Evolutionary conservation across 2,888 invertebrate species (phyloP).

Genomic region (Cephus pulcher): DNA sequence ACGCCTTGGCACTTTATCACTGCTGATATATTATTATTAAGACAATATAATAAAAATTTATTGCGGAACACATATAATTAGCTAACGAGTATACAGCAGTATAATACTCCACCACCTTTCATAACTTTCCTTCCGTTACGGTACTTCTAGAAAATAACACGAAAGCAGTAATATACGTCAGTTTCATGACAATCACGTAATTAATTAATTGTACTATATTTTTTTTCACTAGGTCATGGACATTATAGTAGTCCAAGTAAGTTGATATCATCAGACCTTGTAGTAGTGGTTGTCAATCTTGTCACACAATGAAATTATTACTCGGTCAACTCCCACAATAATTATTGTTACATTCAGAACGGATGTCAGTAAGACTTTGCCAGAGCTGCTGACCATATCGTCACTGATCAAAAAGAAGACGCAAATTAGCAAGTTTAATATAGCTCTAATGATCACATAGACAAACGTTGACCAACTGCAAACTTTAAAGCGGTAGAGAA

Average conservation of each 20-base stretch:
- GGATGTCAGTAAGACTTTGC: background rate
- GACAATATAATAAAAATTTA: background rate
- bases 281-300: slow-evolving; percentile 30
- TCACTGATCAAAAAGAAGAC: background rate
- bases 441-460: background rate
- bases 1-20: slow-evolving; percentile 14
- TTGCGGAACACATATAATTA: background rate
- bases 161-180: slow-evolving; percentile 21
- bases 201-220: slow-evolving; percentile 24
- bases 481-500: background rate
- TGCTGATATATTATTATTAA: background rate
- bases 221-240: background rate
- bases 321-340: slow-evolving; percentile 30
- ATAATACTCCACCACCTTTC: background rate
- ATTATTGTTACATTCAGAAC: background rate
- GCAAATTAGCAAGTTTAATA: background rate
- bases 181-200: slow-evolving; percentile 15
- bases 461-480: background rate
- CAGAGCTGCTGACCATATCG: background rate
- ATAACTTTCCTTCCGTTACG: background rate
- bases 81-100: background rate
- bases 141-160: slow-evolving; percentile 12
- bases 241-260: background rate
- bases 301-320: slow-evolving; percentile 28
- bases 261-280: slow-evolving; percentile 38